phyloP scores from a whole-genome alignment of 2,797 vertebrate species.

The Esox lucius region DNA sequence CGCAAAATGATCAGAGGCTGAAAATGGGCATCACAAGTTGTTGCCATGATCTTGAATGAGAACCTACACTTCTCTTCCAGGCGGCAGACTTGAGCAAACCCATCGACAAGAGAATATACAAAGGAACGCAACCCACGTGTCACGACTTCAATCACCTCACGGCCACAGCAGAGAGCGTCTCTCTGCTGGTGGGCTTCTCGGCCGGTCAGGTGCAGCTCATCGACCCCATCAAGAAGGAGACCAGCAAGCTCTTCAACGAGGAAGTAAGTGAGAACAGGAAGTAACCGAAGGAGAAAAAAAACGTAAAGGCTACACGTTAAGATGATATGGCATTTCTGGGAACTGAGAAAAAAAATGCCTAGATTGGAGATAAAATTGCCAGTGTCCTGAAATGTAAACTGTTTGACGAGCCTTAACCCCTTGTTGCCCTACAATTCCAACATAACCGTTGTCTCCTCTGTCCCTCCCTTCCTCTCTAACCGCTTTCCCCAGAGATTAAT shows the following conservation, averaged over 20 bases:
- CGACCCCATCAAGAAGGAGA: constrained; percentile 99
- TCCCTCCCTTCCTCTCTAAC: constrained; percentile 18
- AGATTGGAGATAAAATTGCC: background rate
- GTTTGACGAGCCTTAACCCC: background rate
- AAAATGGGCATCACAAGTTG: background rate
- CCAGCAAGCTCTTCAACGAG: constrained; percentile 99
- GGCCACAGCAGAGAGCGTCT: constrained; percentile 95
- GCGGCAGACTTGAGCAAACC: constrained; percentile 98
- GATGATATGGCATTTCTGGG: background rate
- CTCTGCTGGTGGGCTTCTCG: constrained; percentile 96
- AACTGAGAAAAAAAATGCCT: background rate
- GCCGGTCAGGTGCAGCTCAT: constrained; percentile 98
- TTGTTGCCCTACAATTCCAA: too few species aligned
- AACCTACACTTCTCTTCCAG: constrained; percentile 62
- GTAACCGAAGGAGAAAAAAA: background rate
- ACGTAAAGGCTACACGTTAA: background rate
- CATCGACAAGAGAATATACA: constrained; percentile 99
- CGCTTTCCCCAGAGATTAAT: constrained; percentile 85
- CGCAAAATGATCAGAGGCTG: background rate
- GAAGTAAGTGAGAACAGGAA: constrained; percentile 80
- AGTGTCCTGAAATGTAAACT: background rate
- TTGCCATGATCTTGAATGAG: background rate
- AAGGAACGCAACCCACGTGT: constrained; percentile 98
- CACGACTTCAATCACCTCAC: constrained; percentile 99
- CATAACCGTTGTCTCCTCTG: constrained; percentile 12